These are phyloP conservation scores for Mus pahari DNA, from an alignment of 2,113 vertebrate species.

Conservation along the genomic window DNA sequence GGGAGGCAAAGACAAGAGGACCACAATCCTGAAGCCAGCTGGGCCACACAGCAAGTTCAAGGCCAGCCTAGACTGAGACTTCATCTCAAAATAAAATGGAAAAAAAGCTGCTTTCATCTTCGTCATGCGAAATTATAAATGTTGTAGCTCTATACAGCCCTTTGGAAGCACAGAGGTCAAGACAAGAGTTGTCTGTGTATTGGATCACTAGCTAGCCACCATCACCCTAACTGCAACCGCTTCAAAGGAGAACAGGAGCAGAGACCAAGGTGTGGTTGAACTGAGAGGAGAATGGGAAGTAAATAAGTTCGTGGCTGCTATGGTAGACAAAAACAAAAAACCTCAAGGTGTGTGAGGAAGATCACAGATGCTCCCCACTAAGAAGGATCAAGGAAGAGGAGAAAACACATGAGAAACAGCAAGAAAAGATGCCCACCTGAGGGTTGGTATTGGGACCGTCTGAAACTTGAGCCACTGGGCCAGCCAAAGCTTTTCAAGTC, in stretches of 20 bases:
- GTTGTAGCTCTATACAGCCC: background rate
- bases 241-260: background rate
- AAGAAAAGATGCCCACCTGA: background rate
- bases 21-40: background rate
- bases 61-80: background rate
- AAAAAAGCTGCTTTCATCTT: background rate
- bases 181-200: background rate
- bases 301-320: background rate
- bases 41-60: background rate
- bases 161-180: background rate
- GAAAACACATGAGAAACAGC: background rate
- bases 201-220: background rate
- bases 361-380: background rate
- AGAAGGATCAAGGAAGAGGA: background rate
- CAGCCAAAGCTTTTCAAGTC: background rate
- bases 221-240: background rate
- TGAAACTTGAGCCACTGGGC: background rate
- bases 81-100: background rate
- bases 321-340: background rate
- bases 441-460: background rate
- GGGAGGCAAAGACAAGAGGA: background rate
- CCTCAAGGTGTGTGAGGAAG: background rate
- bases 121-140: background rate
- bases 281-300: constrained; percentile 21
- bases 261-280: background rate